These are phyloP conservation scores for Heliconius nattereri DNA, from an alignment of 1,140 invertebrate species.

Conservation along the genomic window DNA sequence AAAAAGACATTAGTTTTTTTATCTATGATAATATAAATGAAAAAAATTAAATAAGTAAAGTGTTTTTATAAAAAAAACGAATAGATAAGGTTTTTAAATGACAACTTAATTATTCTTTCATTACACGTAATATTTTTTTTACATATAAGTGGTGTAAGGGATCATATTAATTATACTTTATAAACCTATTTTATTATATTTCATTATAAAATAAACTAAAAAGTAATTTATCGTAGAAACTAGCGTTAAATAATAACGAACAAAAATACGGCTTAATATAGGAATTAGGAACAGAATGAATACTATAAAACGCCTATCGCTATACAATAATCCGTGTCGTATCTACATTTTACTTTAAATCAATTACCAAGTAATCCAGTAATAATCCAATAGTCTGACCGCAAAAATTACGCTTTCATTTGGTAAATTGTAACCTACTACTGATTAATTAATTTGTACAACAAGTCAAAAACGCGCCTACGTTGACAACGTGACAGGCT, in stretches of 20 bases:
- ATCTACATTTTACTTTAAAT: conserved; percentile 22
- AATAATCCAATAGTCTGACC: conserved; percentile 14
- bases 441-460: not conserved
- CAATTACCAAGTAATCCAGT: conserved; percentile 20
- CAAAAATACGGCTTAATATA: too few species aligned
- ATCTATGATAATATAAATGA: too few species aligned
- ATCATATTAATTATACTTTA: not conserved
- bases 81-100: not conserved
- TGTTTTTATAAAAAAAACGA: not conserved
- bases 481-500: not conserved
- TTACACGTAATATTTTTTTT: not conserved
- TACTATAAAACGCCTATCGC: not conserved
- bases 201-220: not conserved
- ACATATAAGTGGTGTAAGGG: not conserved
- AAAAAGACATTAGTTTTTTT: too few species aligned
- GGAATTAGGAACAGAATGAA: not conserved
- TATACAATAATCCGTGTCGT: not conserved
- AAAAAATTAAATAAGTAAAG: too few species aligned
- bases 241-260: too few species aligned
- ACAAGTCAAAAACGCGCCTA: not conserved
- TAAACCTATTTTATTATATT: not conserved
- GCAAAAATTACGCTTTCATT: not conserved
- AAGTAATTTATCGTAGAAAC: not conserved
- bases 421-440: not conserved
- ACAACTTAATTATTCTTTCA: not conserved